Conservation (phyloP, 2,797 vertebrate genomes). For the Parauchenoglanis ngamensis region DNA sequence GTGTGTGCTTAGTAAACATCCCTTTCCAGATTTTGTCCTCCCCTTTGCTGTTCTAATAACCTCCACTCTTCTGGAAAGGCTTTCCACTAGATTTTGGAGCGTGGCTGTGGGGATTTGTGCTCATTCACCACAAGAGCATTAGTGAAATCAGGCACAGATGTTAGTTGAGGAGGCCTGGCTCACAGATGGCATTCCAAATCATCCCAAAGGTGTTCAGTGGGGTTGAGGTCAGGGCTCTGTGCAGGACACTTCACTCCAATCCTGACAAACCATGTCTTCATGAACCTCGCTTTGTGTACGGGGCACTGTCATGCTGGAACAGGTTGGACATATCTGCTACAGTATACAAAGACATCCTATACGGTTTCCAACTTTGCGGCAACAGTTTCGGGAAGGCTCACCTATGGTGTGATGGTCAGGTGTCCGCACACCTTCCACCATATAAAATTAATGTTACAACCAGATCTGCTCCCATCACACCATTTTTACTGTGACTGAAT, state of each 20-base stretch:
- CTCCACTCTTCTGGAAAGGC: not conserved
- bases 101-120: not conserved
- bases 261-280: too few relatives aligned
- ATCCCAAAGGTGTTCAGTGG: too few relatives aligned
- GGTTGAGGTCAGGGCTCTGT: too few relatives aligned
- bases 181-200: too few relatives aligned
- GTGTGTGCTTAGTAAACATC: not conserved
- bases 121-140: not conserved
- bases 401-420: not conserved
- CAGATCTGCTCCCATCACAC: not conserved
- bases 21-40: not conserved
- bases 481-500: not conserved
- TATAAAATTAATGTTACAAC: not conserved
- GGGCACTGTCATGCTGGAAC: too few relatives aligned
- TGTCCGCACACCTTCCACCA: not conserved
- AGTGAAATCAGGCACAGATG: not conserved
- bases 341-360: not conserved
- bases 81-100: not conserved
- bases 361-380: not conserved
- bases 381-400: not conserved
- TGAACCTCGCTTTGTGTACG: too few relatives aligned
- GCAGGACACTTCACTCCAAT: too few relatives aligned
- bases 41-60: not conserved
- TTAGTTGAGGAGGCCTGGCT: not conserved
- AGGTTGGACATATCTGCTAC: not conserved